phyloP scores from a whole-genome alignment of 2,797 vertebrate genomes.

The Psittacula echo region DNA sequence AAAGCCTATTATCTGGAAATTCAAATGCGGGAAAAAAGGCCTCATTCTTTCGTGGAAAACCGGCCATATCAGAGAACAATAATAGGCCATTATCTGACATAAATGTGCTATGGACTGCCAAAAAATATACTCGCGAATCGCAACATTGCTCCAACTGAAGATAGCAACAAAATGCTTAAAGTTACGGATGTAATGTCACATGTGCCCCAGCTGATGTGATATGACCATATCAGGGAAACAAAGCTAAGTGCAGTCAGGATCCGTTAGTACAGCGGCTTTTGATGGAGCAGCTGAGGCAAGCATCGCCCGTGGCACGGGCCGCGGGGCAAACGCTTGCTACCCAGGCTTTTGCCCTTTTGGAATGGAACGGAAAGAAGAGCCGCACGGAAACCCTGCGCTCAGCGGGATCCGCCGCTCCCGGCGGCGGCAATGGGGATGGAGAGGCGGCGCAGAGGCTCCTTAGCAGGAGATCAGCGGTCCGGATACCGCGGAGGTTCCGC shows the following conservation, averaged over 20 bases:
- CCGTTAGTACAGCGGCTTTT: conserved; percentile 90
- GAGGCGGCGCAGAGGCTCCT: not conserved
- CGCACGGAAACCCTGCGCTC: conserved; percentile 41
- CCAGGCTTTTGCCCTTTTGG: conserved; percentile 92
- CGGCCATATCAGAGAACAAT: conserved; percentile 89
- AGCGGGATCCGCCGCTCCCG: not conserved
- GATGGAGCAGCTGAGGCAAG: conserved; percentile 94
- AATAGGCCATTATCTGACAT: conserved; percentile 92
- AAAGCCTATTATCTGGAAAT: conserved; percentile 99
- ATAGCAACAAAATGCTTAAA: conserved; percentile 88
- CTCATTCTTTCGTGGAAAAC: conserved; percentile 86
- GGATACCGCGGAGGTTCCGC: not conserved
- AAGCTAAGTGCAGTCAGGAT: conserved; percentile 97
- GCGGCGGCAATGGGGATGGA: conserved; percentile 15
- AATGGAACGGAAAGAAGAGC: conserved; percentile 82
- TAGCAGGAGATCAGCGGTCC: fast-evolving
- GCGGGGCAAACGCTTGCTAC: conserved; percentile 84
- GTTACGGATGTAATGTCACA: conserved; percentile 92
- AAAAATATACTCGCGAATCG: conserved; percentile 85
- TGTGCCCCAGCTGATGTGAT: conserved; percentile 91
- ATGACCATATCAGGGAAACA: conserved; percentile 93
- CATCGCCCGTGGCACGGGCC: conserved; percentile 88
- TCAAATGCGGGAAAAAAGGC: conserved; percentile 86
- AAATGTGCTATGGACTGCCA: conserved; percentile 87
- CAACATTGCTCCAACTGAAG: conserved; percentile 85